Conservation (phyloP, 2,113 vertebrate genomes). For the Sardina pilchardus region DNA sequence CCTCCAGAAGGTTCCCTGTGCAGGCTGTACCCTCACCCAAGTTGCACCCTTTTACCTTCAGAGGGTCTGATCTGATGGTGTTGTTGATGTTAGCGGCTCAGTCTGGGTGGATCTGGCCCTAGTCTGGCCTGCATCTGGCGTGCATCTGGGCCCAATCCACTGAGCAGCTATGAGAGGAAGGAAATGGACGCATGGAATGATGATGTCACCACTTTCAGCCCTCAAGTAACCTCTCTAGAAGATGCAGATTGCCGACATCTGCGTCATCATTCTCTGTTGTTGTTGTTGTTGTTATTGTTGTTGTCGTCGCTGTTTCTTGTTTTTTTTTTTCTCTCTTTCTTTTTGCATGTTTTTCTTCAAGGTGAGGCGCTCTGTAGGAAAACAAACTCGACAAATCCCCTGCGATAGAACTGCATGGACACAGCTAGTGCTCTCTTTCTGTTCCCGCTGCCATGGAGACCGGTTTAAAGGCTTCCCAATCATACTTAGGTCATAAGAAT, state of each 20-base stretch:
- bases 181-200: background rate
- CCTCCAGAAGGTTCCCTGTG: background rate
- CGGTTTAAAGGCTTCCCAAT: background rate
- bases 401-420: background rate
- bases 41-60: background rate
- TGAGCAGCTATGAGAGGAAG: background rate
- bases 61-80: background rate
- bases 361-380: background rate
- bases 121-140: background rate
- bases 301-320: background rate
- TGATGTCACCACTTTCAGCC: constrained; percentile 1
- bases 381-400: background rate
- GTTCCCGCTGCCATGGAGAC: background rate
- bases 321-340: background rate
- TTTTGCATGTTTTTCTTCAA: background rate
- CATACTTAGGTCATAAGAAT: background rate
- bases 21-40: background rate
- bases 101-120: background rate
- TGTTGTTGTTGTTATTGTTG: background rate
- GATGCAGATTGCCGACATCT: background rate
- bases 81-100: background rate
- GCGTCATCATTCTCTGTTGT: background rate
- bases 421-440: background rate
- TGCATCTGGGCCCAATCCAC: background rate
- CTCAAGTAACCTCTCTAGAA: background rate